Conservation (phyloP, 2,113 vertebrate genomes). For the Laticauda colubrina region DNA sequence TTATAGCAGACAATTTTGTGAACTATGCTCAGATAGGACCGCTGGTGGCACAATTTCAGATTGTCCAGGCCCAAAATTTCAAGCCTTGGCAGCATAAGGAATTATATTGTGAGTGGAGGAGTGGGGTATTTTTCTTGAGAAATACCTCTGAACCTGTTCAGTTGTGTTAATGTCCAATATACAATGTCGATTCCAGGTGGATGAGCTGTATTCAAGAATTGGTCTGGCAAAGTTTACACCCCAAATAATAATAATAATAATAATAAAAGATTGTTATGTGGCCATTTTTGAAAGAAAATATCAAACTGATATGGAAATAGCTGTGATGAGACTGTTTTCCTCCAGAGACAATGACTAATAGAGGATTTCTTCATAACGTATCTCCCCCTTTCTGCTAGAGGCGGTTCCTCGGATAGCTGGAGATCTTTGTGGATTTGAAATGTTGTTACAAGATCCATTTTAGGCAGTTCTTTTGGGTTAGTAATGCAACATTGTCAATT, state of each 20-base stretch:
- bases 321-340: background rate
- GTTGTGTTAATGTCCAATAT: too few species aligned
- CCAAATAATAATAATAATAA: background rate
- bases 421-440: too few species aligned
- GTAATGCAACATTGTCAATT: background rate
- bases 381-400: background rate
- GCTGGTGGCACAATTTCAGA: too few species aligned
- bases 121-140: too few species aligned
- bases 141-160: too few species aligned
- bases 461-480: background rate
- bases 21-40: too few species aligned
- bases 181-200: too few species aligned
- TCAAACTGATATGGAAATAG: background rate
- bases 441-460: background rate
- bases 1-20: too few species aligned
- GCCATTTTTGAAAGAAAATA: background rate
- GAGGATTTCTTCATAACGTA: background rate
- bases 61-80: too few species aligned
- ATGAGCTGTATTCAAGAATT: too few species aligned
- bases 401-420: background rate
- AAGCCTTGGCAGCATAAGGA: too few species aligned
- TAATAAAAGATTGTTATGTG: background rate
- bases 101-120: too few species aligned
- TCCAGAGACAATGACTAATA: background rate
- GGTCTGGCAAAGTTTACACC: background rate